Evolutionary conservation across 1,140 invertebrate genomes (phyloP), one percentile per base, ranked within the genome.

Genomic region (Zaprionus taronus): DNA sequence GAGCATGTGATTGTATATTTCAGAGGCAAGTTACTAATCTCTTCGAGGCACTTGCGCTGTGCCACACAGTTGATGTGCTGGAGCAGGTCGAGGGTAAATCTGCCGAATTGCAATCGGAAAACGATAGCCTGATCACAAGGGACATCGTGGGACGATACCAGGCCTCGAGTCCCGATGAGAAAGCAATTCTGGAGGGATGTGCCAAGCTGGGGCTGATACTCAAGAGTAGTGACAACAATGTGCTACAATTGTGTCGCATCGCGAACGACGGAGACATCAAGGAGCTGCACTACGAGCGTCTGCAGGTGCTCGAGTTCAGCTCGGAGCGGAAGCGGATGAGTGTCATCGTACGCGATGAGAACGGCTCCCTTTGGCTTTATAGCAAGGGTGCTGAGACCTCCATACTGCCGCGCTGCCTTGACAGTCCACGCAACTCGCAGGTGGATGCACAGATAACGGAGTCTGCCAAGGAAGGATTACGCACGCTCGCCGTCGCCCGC

Each of bases 281-380:
- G 17, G 51, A 66, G 5, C 20, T 80, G 3, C 69, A 65, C 17
- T 99, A 97, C 93, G 96, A 99, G 93, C 95, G 99, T 56, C 93
- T 99, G 4, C 98, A 99, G 93, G 96, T 99, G 0, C 95, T 99
- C 34, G 99, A 99, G 91, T 99, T 99, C 91, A 99, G 97, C 1
- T 98, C 97, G n/a, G 95, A 96, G 12, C 93, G 98, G 34, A 99
- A 99, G 93, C 93, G 98, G 72, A 99, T 99, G 98, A 98, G 97
- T 1, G 95, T 99, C 0, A 96, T 99, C 38, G 94, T 98, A 0
- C 94, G 94, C 75, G 96, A 96, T 77, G 95, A 96, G 2, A 93
- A 95, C 56, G 97, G 94, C n/a, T 91, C 94, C 80, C 94, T 96
- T 36, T 96, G 95, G 95, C 79, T 97, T 6, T 95, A 96, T 62